Evolutionary conservation across 2,797 vertebrate species (phyloP).

Genomic region (Pithecia hirsuta): DNA sequence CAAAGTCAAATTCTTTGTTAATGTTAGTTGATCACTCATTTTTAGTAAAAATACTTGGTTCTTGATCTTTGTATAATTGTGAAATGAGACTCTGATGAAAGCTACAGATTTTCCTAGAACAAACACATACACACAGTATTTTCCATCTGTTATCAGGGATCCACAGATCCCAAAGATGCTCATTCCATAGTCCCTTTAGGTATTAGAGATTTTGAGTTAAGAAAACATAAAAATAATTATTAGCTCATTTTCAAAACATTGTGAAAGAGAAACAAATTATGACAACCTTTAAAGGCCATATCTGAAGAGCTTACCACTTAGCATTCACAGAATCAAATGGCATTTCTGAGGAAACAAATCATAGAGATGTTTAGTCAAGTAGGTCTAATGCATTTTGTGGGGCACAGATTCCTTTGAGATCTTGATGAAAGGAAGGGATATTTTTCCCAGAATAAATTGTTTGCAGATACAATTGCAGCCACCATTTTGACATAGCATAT

Average conservation of each 20-base stretch:
- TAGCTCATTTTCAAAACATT: background rate
- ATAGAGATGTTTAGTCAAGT: background rate
- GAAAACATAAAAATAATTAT: background rate
- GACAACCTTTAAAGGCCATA: background rate
- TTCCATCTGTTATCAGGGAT: background rate
- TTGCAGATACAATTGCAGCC: background rate
- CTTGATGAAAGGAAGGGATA: background rate
- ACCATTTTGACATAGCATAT: rapidly evolving
- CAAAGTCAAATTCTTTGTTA: background rate
- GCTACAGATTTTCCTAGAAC: background rate
- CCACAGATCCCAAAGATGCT: background rate
- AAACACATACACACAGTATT: background rate
- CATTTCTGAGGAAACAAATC: background rate
- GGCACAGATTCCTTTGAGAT: background rate
- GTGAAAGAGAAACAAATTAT: background rate
- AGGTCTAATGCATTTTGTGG: background rate
- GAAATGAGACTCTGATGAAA: background rate
- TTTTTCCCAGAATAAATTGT: background rate
- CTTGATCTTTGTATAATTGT: background rate
- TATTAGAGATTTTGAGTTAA: background rate
- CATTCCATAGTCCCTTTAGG: background rate
- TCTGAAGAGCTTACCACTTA: background rate
- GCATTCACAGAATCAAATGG: background rate
- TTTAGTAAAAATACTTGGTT: constrained; percentile 23
- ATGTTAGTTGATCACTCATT: background rate